A percentile compares a stretch with the other conserved stretches of the same genome.
These are phyloP conservation scores for Nebria salina DNA, from an alignment of 2,888 invertebrate genomes.

Conservation along the genomic window DNA sequence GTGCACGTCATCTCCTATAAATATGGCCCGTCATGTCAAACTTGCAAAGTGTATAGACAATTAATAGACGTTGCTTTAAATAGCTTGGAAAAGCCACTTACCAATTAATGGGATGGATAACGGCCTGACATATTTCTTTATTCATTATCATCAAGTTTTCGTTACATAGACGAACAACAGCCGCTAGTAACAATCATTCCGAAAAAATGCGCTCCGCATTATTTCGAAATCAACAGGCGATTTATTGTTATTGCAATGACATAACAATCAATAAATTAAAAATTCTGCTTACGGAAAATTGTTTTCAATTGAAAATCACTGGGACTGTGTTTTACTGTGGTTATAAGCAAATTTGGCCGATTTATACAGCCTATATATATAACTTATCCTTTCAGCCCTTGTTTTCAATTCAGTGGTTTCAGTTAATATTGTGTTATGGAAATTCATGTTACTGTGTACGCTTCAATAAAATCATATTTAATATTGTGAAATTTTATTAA, in stretches of 20 bases:
- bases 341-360: neutral
- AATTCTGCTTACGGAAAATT: neutral
- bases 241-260: neutral
- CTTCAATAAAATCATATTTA: no score
- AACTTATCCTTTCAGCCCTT: neutral
- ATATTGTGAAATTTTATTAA: no score
- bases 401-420: no score
- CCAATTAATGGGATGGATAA: conserved; percentile 17
- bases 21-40: conserved; percentile 26
- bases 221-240: neutral
- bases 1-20: conserved; percentile 13
- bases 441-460: no score
- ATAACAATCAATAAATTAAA: neutral
- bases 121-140: neutral
- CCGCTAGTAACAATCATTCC: no score
- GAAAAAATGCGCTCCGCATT: neutral
- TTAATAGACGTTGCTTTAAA: conserved; percentile 26
- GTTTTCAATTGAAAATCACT: neutral
- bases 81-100: conserved; percentile 20
- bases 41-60: conserved; percentile 24
- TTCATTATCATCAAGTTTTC: conserved; percentile 6
- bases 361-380: neutral
- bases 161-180: neutral
- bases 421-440: no score
- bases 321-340: neutral